Evolutionary conservation across 92 coral and sea anemone genomes (phyloP), one percentile per base, ranked within the genome.

Genomic region (Parazoanthus swiftii): DNA sequence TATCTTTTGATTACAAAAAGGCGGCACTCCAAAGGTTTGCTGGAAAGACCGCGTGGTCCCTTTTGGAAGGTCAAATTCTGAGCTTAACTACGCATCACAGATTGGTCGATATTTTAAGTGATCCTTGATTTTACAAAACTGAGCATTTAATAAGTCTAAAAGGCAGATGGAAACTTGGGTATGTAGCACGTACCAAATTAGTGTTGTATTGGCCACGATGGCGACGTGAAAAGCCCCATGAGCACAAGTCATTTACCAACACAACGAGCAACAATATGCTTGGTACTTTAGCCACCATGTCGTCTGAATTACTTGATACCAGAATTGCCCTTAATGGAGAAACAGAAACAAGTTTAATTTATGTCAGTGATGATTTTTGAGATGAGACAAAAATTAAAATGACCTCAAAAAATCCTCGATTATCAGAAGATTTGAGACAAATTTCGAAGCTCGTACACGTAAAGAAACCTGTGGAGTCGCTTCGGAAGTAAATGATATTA

Each of bases 31-130:
- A 66, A 81, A 82, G 76, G 70, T 44, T 84, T 82, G 86, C 20
- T 68, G 20, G 42, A 15, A 46, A 84, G 36, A 84, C 87, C 87
- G 78, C 87, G 74, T 84, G 87, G 68, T 46, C 77, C 9, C 63
- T 36, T 3, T 4, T 35, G 21, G 79, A 46, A 84, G 86, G 86
- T 82, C 86, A 84, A 71, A 26, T 84, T 26, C 16, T 42, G 43
- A 59, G 18, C 37, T 13, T 0, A 83, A 25, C 87, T 48, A 84
- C 15, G 46, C 56, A 73, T 48, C 77, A 25, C 59, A 37, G 50
- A 33, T 8, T 46, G 21, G 51, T 25, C 39, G 13, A 70, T 70
- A 43, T 43, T 70, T 46, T 46, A 70, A 84, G 26, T 9, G 1
- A 68, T 26, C 25, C 15, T 23, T 78, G 39, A 33, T 78, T 16